Conservation (phyloP, 2,888 invertebrate genomes). For the Sericinus montela region DNA sequence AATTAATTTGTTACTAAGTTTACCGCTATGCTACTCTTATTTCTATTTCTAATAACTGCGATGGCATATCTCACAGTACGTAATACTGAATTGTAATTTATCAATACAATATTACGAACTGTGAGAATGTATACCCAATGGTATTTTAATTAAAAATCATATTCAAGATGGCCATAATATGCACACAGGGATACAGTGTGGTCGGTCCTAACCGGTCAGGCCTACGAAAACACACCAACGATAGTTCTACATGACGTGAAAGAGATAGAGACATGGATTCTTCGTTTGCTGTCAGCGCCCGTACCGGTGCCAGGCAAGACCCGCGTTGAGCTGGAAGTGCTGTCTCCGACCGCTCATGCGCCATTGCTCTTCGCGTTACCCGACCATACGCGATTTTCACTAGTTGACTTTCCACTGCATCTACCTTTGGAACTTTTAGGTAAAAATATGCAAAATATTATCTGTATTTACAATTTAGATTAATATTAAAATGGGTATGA, state of each 20-base stretch:
- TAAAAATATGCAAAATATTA: constrained; percentile 31
- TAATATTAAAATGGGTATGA: no score
- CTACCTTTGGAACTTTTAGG: constrained; percentile 97
- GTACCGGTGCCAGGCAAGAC: constrained; percentile 99
- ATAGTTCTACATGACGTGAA: constrained; percentile 97
- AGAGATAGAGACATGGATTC: constrained; percentile 99
- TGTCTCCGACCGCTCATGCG: constrained; percentile 91
- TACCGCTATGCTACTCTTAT: no score
- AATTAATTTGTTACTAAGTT: no score
- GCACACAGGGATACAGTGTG: constrained; percentile 93
- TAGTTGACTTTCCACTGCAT: constrained; percentile 99
- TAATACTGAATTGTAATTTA: no score
- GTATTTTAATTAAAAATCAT: no score
- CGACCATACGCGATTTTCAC: constrained; percentile 97
- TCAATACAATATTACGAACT: no score
- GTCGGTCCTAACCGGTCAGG: constrained; percentile 94
- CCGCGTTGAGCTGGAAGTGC: constrained; percentile 87
- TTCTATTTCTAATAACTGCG: no score
- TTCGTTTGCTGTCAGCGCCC: constrained; percentile 96
- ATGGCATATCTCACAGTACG: no score
- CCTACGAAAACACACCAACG: constrained; percentile 88
- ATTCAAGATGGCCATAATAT: not conserved
- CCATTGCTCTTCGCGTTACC: constrained; percentile 95
- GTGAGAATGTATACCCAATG: no score
- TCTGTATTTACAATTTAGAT: no score